Conservation (phyloP, 1,140 invertebrate genomes). For the Drosophila ogumai region DNA sequence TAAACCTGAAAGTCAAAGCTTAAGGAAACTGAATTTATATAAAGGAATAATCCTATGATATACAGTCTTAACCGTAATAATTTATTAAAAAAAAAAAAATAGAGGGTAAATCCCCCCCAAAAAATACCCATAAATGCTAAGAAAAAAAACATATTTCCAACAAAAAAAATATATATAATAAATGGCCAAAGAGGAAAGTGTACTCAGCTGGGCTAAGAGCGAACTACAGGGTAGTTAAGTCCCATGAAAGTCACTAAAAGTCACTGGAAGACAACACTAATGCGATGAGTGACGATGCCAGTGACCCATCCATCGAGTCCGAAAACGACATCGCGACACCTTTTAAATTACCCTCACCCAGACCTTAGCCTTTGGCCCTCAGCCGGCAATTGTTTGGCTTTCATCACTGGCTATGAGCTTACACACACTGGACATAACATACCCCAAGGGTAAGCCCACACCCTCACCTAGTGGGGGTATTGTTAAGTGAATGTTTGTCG, state of each 20-base stretch:
- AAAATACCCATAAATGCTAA: not conserved
- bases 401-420: slow-evolving; percentile 16
- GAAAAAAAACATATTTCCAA: not conserved
- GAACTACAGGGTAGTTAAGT: not conserved
- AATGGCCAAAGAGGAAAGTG: not conserved
- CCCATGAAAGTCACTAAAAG: slow-evolving; percentile 1
- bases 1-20: too few relatives aligned
- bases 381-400: slow-evolving; percentile 33
- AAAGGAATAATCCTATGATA: not conserved
- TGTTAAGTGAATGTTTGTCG: slow-evolving; percentile 55
- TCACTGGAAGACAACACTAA: slow-evolving; percentile 9
- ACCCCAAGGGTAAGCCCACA: slow-evolving; percentile 1
- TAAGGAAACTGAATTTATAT: not conserved
- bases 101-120: not conserved
- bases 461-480: slow-evolving; percentile 1
- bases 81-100: not conserved
- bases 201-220: not conserved
- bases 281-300: slow-evolving; percentile 17
- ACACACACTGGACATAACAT: slow-evolving; percentile 16
- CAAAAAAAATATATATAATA: not conserved
- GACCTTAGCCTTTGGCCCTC: not conserved
- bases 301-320: not conserved
- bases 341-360: slow-evolving; percentile 14
- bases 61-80: not conserved
- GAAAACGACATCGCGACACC: slow-evolving; percentile 28